Evolutionary conservation across 23 tunicate species (phyloP).

Genomic region (Halocynthia aurantium): DNA sequence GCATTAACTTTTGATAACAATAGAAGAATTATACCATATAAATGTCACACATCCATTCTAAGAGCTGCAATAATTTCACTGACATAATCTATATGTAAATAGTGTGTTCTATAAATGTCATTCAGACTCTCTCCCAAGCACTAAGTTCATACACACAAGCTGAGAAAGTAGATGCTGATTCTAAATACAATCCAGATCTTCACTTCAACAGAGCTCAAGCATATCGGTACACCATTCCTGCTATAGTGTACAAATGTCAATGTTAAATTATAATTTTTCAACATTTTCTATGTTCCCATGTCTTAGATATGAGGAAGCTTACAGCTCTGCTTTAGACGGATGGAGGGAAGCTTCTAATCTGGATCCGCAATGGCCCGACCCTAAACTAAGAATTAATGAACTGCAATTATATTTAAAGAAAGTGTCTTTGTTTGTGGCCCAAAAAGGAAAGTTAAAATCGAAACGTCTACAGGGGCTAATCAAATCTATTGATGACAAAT

Average conservation of each 20-base stretch:
- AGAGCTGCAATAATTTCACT: too few species aligned
- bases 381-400: slow-evolving; percentile 32
- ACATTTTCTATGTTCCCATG: background rate
- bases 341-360: slow-evolving; percentile 36
- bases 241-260: too few species aligned
- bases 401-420: slow-evolving; percentile 49
- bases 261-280: background rate
- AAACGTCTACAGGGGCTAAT: slow-evolving; percentile 50
- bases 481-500: slow-evolving; percentile 48
- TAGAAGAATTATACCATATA: too few species aligned
- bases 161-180: slow-evolving; percentile 62
- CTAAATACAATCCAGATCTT: slow-evolving; percentile 67
- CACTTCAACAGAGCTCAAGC: slow-evolving; percentile 85
- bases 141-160: slow-evolving; percentile 64
- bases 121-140: slow-evolving; percentile 40
- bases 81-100: too few species aligned
- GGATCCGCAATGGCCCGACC: slow-evolving; percentile 82
- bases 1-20: too few species aligned
- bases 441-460: slow-evolving; percentile 64
- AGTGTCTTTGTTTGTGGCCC: slow-evolving; percentile 42
- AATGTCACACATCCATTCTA: too few species aligned
- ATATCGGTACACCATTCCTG: slow-evolving; percentile 9
- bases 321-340: slow-evolving; percentile 57
- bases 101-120: too few species aligned
- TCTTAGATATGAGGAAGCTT: slow-evolving; percentile 55